phyloP scores from a whole-genome alignment of 1,140 invertebrate genomes.

The Diploscapter pachys region DNA sequence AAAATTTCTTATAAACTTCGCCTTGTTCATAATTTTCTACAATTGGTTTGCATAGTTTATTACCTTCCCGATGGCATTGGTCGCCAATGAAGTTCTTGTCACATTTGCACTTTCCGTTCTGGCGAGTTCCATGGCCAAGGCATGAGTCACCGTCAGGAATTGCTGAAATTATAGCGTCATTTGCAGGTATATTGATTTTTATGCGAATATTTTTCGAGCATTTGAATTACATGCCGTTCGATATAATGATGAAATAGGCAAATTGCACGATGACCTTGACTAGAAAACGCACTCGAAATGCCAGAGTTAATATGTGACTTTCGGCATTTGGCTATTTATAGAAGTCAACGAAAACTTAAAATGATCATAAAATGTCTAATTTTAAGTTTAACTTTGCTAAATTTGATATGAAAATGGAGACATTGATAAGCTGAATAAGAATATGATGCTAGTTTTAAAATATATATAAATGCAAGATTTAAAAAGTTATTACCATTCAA shows the following conservation, averaged over 20 bases:
- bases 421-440: conserved; percentile 2
- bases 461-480: background rate
- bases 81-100: conserved; percentile 26
- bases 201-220: background rate
- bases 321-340: too few relatives aligned
- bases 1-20: background rate
- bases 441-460: conserved; percentile 18
- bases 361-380: background rate
- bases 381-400: background rate
- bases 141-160: conserved; percentile 39
- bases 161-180: conserved; percentile 15
- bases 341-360: background rate
- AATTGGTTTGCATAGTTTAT: background rate
- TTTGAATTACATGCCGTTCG: background rate
- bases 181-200: conserved; percentile 1
- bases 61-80: conserved; percentile 25
- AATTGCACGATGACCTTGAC: background rate
- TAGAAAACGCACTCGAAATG: conserved; percentile 1
- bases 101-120: conserved; percentile 37
- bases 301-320: background rate
- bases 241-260: background rate
- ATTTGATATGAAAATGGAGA: background rate
- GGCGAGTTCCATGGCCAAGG: conserved; percentile 33
- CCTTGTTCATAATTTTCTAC: background rate
- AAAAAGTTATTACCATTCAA: conserved; percentile 52